Evolutionary conservation across 2,113 vertebrate genomes (phyloP), one percentile per base, ranked within the genome.

Genomic region (Austrofundulus limnaeus): DNA sequence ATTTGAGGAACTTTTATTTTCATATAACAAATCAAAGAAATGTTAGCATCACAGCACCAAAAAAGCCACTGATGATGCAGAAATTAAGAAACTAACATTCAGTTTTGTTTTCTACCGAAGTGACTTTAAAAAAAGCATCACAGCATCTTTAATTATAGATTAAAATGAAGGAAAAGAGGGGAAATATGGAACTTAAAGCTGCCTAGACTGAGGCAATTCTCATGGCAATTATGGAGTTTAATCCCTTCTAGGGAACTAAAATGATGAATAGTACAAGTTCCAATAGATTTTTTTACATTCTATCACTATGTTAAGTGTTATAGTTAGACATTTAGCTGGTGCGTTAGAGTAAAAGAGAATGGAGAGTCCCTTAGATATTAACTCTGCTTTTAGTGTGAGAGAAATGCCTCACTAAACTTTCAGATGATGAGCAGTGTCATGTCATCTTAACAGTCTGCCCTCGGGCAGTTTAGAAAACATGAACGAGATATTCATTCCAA

Each of bases 401-500:
- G 5, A 15, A 45, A 25, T 28, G 15, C 9, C 61, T 61, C 67
- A 59, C 20, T 16, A 28, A 31, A 15, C 11, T 70, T 19, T 16
- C 31, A 56, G 24, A 68, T 53, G 75, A 81, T 71, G 61, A 75
- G 34, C 24, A 45, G 48, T 75, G 72, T 82, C 72, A 67, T 69
- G 59, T 49, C 42, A 37, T 47, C 47, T 42, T 63, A 74, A 73
- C 34, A 50, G 50, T 65, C 57, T 67, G 61, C 54, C 75, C 56
- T 28, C n/a, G 37, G 75, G 85, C 52, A 28, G 17, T 46, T 19
- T 43, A 52, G 66, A 68, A 62, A 81, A 76, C 70, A 80, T 70
- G 58, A 64, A 80, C 74, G 65, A 69, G 67, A 78, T 54, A 70
- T 80, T 66, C 62, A 62, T 61, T 48, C 25, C 31, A 11, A n/a